These are phyloP conservation scores for Leuciscus idus DNA, from an alignment of 2,113 vertebrate genomes.

Conservation along the genomic window DNA sequence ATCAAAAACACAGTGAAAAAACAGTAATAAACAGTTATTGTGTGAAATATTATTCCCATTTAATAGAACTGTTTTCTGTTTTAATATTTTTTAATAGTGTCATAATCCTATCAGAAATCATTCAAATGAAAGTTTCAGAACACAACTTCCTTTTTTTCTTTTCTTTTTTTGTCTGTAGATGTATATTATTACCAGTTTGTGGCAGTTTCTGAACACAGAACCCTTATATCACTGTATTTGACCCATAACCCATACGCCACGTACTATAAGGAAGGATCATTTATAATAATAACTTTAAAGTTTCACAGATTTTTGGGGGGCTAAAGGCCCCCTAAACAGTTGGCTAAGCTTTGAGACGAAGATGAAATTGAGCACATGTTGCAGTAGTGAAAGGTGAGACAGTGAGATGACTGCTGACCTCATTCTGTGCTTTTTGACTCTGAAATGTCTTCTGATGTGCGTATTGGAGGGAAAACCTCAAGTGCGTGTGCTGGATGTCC, in stretches of 20 bases:
- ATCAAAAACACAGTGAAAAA: background rate
- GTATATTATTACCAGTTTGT: background rate
- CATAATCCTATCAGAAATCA: background rate
- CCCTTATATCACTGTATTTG: background rate
- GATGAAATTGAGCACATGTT: background rate
- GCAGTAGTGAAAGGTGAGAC: background rate
- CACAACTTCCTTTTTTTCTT: background rate
- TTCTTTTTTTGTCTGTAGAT: background rate
- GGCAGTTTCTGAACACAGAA: background rate
- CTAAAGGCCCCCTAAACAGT: background rate
- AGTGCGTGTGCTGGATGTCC: conserved; percentile 18
- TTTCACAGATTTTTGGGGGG: background rate
- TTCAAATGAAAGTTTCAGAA: background rate
- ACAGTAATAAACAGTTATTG: background rate
- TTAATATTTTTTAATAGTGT: background rate
- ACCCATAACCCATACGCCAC: background rate
- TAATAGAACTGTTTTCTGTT: background rate
- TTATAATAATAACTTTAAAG: background rate
- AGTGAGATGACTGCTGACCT: conserved; percentile 11
- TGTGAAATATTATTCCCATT: background rate
- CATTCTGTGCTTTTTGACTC: conserved; percentile 3
- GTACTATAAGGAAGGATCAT: background rate
- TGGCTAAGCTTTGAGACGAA: background rate
- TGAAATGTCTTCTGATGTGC: conserved; percentile 5
- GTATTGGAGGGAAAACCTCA: background rate